These are phyloP conservation scores for Rhagophthalmus giganteus DNA, from an alignment of 2,888 invertebrate species.

Conservation along the genomic window DNA sequence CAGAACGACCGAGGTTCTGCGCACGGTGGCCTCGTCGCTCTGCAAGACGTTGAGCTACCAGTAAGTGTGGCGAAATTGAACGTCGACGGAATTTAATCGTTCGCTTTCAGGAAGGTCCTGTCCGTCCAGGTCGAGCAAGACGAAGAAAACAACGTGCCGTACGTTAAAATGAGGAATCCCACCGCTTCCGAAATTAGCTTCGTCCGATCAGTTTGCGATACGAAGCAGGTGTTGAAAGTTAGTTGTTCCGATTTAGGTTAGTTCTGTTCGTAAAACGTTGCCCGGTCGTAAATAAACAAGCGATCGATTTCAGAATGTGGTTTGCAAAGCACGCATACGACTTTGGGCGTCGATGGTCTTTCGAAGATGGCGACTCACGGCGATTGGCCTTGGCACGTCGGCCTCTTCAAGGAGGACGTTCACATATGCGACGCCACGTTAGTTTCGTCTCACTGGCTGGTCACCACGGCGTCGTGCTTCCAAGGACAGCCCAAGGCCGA, in stretches of 20 bases:
- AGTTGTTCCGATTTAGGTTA: slow-evolving; percentile 76
- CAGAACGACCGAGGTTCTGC: slow-evolving; percentile 53
- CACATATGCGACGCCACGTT: slow-evolving; percentile 89
- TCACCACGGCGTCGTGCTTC: slow-evolving; percentile 87
- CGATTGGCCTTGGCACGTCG: slow-evolving; percentile 93
- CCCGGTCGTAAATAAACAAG: background rate
- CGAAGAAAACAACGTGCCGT: slow-evolving; percentile 63
- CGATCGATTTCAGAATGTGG: slow-evolving; percentile 49
- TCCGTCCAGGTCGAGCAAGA: slow-evolving; percentile 69
- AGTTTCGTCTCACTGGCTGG: slow-evolving; percentile 78
- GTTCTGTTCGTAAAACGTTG: slow-evolving; percentile 30
- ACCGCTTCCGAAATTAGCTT: slow-evolving; percentile 81
- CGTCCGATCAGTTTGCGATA: slow-evolving; percentile 73
- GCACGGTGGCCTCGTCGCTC: slow-evolving; percentile 75
- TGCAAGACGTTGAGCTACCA: slow-evolving; percentile 77
- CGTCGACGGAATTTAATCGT: background rate
- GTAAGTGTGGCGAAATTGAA: slow-evolving; percentile 57
- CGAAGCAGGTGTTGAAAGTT: slow-evolving; percentile 77
- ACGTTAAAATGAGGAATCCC: slow-evolving; percentile 83
- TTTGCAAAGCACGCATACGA: slow-evolving; percentile 46
- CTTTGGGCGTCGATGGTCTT: slow-evolving; percentile 50
- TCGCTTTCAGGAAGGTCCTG: slow-evolving; percentile 64
- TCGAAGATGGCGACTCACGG: slow-evolving; percentile 77
- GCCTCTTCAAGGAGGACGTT: slow-evolving; percentile 78
- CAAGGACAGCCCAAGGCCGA: slow-evolving; percentile 83